Conservation (phyloP, 2,888 invertebrate genomes). For the Campoplex nolae region DNA sequence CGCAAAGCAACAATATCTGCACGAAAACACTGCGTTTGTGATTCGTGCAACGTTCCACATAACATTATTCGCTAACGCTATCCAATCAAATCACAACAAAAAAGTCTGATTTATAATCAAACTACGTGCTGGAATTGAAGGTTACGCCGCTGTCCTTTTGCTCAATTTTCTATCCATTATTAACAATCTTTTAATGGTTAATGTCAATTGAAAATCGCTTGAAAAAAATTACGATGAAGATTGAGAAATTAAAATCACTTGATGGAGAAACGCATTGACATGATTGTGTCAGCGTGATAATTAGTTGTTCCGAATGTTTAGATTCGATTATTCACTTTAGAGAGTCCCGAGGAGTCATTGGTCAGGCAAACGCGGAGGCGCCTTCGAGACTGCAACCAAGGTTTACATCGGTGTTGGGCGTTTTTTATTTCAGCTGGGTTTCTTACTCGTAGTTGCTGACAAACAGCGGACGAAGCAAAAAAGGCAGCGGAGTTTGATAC, state of each 20-base stretch:
- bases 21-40: neutral
- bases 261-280: neutral
- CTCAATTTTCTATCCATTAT: neutral
- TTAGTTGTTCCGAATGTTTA: neutral
- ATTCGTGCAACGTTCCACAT: slow-evolving; percentile 11
- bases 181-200: neutral
- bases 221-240: neutral
- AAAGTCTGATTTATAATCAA: slow-evolving; percentile 65
- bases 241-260: neutral
- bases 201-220: neutral
- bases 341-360: slow-evolving; percentile 7
- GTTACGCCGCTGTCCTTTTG: slow-evolving; percentile 35
- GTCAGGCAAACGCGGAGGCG: slow-evolving; percentile 27
- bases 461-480: too few relatives aligned
- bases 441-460: too few relatives aligned
- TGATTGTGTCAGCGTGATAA: neutral
- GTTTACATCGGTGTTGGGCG: slow-evolving; percentile 18
- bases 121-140: slow-evolving; percentile 60
- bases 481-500: neutral
- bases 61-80: slow-evolving; percentile 23
- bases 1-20: slow-evolving; percentile 5
- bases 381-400: slow-evolving; percentile 44
- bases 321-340: neutral
- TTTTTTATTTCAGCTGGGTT: neutral
- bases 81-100: slow-evolving; percentile 60